Base-by-base conservation (phyloP, 2,888 invertebrate genomes). In the Leptinotarsa juncta region DNA sequence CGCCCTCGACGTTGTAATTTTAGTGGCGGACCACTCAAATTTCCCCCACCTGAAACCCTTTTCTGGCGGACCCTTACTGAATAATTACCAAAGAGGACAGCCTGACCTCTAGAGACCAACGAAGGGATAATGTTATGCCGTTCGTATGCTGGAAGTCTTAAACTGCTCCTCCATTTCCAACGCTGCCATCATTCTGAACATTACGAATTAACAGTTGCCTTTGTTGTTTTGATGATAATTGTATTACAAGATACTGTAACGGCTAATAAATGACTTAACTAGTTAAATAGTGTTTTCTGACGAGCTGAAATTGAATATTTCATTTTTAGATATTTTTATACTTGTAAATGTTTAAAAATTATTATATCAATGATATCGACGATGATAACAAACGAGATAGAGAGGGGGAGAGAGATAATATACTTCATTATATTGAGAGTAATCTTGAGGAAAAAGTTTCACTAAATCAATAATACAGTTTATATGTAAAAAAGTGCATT, bases 81-180 rank as follows among this genome's bases (percentile, higher is more conserved):
- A 86, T 87, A 87, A 86, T 86, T 86, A 85, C 86, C 84, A 83
- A 67, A 76, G 72, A 80, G 79, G 84, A 83, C 84, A 84, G 83
- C 83, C 84, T 86, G 86, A 86, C 86, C 86, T 86, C 86, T 81
- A 82, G 86, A 86, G 86, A 86, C 86, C 85, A 83, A 68, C 82
- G 82, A 82, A 83, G 84, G 85, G 85, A 84, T 84, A 84, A 84
- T 85, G 84, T 77, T 77, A 80, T 80, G 75, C 75, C 70, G 55
- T 48, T 55, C 55, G 69, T 57, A 48, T 18, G 72, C 67, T 57
- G 49, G 49, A 42, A 32, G 53, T 62, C 73, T 69, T 67, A 66
- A 73, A 73, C 72, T 75, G 68, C 55, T 66, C 75, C 75, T 75
- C 75, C 75, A 72, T 75, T 75, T 71, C 72, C 70, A 57, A 70